Conservation (phyloP, 2,888 invertebrate species). For the Neoaliturus tenellus region DNA sequence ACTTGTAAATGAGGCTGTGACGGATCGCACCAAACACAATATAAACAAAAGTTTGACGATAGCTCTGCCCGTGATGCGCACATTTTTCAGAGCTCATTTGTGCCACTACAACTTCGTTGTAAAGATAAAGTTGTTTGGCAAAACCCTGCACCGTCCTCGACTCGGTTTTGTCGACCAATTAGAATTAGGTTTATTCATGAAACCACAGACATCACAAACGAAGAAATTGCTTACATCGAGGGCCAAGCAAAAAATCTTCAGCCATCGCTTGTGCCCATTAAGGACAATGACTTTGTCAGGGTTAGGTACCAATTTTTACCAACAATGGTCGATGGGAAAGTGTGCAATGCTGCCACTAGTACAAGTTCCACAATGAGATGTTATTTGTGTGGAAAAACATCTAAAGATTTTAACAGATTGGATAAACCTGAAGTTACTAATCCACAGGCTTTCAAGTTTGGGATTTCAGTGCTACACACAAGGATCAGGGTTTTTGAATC, state of each 20-base stretch:
- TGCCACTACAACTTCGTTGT: slow-evolving; percentile 64
- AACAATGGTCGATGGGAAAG: slow-evolving; percentile 59
- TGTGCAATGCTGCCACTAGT: slow-evolving; percentile 55
- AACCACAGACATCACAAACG: slow-evolving; percentile 65
- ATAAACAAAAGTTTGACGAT: slow-evolving; percentile 49
- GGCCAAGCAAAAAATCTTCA: too few relatives aligned
- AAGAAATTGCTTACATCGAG: slow-evolving; percentile 62
- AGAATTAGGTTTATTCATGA: slow-evolving; percentile 65
- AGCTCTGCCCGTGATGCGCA: slow-evolving; percentile 66
- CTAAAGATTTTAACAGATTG: slow-evolving; percentile 42
- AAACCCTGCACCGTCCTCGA: slow-evolving; percentile 66
- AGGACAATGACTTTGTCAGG: too few relatives aligned
- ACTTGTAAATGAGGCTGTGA: slow-evolving; percentile 68
- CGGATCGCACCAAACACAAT: slow-evolving; percentile 67
- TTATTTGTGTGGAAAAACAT: slow-evolving; percentile 12
- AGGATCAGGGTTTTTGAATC: slow-evolving; percentile 54
- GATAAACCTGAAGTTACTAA: not conserved
- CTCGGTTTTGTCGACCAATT: slow-evolving; percentile 67
- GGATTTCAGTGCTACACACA: slow-evolving; percentile 55
- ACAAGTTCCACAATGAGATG: slow-evolving; percentile 48
- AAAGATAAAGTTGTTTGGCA: slow-evolving; percentile 65
- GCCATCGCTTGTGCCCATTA: too few relatives aligned
- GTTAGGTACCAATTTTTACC: too few relatives aligned
- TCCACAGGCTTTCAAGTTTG: slow-evolving; percentile 35
- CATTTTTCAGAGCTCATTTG: slow-evolving; percentile 68